Evolutionary conservation across 2,113 vertebrate genomes (phyloP).

Genomic region (Uropsilus gracilis): DNA sequence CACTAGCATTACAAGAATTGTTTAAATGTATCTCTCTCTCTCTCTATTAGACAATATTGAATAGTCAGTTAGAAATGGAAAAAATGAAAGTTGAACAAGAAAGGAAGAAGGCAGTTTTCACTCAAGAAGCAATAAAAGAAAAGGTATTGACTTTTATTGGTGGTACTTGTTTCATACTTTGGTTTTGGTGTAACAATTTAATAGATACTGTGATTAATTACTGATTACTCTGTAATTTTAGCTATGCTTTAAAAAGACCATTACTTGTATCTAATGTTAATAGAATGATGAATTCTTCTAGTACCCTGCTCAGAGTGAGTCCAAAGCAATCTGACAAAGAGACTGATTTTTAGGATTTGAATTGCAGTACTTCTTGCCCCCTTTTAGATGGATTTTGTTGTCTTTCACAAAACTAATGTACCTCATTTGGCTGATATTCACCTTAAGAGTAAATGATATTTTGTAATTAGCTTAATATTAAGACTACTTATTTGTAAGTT

Average conservation of each 20-base stretch:
- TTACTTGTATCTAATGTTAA: not conserved
- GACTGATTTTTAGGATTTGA: conserved; percentile 28
- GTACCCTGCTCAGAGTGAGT: not conserved
- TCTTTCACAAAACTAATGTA: not conserved
- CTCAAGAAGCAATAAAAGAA: conserved; percentile 95
- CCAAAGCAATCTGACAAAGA: not conserved
- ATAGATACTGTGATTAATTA: not conserved
- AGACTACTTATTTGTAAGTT: not conserved
- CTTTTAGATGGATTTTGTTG: conserved; percentile 23
- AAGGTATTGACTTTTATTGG: conserved; percentile 87
- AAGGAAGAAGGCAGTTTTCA: conserved; percentile 94
- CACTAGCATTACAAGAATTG: not conserved
- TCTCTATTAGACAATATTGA: conserved; percentile 88
- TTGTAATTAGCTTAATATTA: not conserved
- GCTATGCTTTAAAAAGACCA: not conserved
- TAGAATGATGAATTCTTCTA: not conserved
- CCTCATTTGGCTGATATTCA: not conserved
- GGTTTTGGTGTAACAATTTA: not conserved
- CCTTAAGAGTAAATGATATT: not conserved
- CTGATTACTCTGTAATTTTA: conserved; percentile 41
- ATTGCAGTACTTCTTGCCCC: not conserved
- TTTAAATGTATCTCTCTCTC: conserved; percentile 44
- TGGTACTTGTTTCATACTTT: not conserved
- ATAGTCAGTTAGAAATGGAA: conserved; percentile 98
- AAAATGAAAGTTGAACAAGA: conserved; percentile 99